Evolutionary conservation across 2,113 vertebrate genomes (phyloP), one percentile per base, ranked within the genome.

Genomic region (Pelobates fuscus): DNA sequence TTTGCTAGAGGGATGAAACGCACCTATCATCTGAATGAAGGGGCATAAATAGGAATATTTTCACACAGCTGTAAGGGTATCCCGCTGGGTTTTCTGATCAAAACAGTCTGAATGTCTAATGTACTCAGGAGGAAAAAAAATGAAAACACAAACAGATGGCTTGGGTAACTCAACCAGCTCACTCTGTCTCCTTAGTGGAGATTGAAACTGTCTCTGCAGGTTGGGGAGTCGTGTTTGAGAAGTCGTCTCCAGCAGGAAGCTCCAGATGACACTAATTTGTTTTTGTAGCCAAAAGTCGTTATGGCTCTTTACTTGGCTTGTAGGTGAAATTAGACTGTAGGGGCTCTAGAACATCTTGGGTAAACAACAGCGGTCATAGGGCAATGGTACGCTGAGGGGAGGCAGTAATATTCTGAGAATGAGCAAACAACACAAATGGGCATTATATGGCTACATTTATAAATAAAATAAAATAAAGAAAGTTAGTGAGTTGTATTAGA

Each of bases 41-140:
- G 30, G 20, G 21, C 25, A 18, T 30, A 67, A 46, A 18, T 30
- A 46, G 18, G 37, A 67, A 67, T 67, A 76, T 76, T 76, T 59
- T 76, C 55, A 32, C 64, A 76, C 72, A 76, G 72, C 72, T 76
- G 72, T 60, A 76, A 76, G 64, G 59, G 24, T 15, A 26, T 75
- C 72, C 64, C 72, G 46, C 54, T 67, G 72, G 72, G 72, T 29
- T 60, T 76, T 60, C 72, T 76, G 72, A 76, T 67, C 72, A 76
- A 76, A 76, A 67, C 72, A 60, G 25, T 76, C 2, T 77, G 30
- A 72, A 57, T 73, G 68, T 21, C 15, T 64, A 79, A 49, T 67
- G 74, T 30, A 67, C 2, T 0, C n/a, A 41, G 49, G 68, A 58
- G 74, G 77, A 78, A 65, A 3, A 57, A 70, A 21, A 44, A 61